A percentile compares a stretch with the other conserved stretches of the same genome.
Evolutionary conservation across 2,797 vertebrate genomes (phyloP).

Genomic region (Muscicapa striata): DNA sequence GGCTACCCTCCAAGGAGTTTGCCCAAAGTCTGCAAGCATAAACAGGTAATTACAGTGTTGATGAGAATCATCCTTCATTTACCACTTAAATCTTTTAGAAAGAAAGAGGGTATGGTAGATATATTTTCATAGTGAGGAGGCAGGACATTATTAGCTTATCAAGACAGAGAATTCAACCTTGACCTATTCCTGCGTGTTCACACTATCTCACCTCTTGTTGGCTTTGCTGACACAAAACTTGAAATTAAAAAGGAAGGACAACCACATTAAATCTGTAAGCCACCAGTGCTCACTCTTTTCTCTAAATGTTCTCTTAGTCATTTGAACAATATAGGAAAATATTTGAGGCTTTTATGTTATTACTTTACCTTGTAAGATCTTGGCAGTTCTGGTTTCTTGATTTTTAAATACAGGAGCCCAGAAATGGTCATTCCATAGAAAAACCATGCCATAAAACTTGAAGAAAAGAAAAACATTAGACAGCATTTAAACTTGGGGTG

Average conservation of each 20-base stretch:
- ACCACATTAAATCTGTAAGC: neutral
- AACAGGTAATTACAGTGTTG: neutral
- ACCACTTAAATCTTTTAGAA: neutral
- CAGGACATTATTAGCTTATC: neutral
- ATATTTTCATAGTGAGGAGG: neutral
- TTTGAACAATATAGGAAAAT: neutral
- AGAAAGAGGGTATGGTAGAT: neutral
- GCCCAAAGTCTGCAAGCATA: neutral
- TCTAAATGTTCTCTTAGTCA: neutral
- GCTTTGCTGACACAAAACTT: neutral
- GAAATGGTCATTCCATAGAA: conserved; percentile 84
- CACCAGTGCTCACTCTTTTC: neutral
- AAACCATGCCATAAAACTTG: conserved; percentile 88
- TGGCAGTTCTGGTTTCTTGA: conserved; percentile 86
- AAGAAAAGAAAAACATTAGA: neutral
- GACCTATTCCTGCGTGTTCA: neutral
- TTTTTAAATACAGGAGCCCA: conserved; percentile 88
- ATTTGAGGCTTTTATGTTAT: neutral
- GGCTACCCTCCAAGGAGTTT: neutral
- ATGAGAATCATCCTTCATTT: neutral
- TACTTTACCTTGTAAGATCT: conserved; percentile 82
- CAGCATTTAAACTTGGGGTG: neutral
- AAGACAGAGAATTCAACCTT: neutral
- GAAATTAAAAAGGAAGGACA: neutral
- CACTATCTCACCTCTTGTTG: neutral